Percentiles rank a stretch among this genome's conserved stretches.
Evolutionary conservation across 2,113 vertebrate species (phyloP).

Genomic region (Pantherophis guttatus): DNA sequence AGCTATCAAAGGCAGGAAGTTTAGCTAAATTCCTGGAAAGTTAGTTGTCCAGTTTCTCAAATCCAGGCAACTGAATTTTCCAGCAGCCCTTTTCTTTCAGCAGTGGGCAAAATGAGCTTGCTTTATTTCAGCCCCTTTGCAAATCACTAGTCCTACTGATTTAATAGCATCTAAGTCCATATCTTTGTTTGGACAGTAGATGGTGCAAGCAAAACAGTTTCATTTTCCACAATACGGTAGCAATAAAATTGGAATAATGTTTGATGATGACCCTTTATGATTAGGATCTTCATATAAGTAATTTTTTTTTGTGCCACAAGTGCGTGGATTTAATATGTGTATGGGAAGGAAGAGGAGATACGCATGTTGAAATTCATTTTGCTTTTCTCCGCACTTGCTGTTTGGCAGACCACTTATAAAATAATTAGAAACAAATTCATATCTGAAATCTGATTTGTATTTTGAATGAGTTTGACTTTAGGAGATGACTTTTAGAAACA

Average conservation of each 20-base stretch:
- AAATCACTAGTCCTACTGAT: rapidly evolving
- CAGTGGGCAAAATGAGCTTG: background rate
- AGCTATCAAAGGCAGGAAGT: background rate
- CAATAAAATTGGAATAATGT: background rate
- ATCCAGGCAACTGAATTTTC: background rate
- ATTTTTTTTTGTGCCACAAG: background rate
- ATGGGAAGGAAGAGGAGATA: background rate
- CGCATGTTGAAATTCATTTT: background rate
- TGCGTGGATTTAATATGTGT: background rate
- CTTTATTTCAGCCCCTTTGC: background rate
- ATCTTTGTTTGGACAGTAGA: slow-evolving; percentile 26
- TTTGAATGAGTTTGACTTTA: background rate
- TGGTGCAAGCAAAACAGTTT: slow-evolving; percentile 40
- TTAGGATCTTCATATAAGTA: background rate
- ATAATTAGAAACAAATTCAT: background rate
- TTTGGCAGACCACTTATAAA: background rate
- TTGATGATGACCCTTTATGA: background rate
- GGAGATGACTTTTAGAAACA: background rate
- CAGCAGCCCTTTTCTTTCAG: background rate
- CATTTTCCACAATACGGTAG: background rate
- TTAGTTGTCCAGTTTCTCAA: background rate
- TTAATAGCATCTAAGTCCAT: rapidly evolving
- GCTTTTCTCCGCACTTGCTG: background rate
- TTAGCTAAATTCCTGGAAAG: background rate
- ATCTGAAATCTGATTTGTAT: background rate